Conservation (phyloP, 2,888 invertebrate genomes). For the Idaea aversata region DNA sequence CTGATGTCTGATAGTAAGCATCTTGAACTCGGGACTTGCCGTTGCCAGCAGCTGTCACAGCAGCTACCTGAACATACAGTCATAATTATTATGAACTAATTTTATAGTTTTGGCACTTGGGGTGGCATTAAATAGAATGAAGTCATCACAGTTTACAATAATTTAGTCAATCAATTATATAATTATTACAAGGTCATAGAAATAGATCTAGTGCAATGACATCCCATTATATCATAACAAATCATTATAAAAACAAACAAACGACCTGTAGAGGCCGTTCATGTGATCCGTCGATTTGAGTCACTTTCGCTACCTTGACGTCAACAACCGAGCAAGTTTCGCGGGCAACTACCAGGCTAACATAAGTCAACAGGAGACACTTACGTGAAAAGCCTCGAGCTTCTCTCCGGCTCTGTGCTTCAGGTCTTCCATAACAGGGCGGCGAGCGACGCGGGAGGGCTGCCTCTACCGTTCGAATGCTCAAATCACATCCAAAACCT, state of each 20-base stretch:
- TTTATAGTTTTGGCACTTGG: background rate
- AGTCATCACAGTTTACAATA: background rate
- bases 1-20: conserved; percentile 53
- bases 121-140: background rate
- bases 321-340: conserved; percentile 45
- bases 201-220: conserved; percentile 43
- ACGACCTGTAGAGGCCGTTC: background rate
- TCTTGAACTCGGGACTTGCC: conserved; percentile 58
- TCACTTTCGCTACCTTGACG: conserved; percentile 32
- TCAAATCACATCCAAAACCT: conserved; percentile 65
- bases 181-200: conserved; percentile 54
- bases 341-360: conserved; percentile 52
- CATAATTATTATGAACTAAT: conserved; percentile 4
- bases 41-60: conserved; percentile 59
- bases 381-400: conserved; percentile 73
- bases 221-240: conserved; percentile 29
- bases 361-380: conserved; percentile 46
- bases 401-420: conserved; percentile 71
- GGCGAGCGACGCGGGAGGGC: conserved; percentile 45
- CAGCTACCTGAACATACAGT: conserved; percentile 51
- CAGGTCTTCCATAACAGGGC: conserved; percentile 70
- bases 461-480: conserved; percentile 50
- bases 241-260: conserved; percentile 39
- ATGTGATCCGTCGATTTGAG: conserved; percentile 14
- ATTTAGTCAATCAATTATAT: conserved; percentile 42